Evolutionary conservation across 2,797 vertebrate genomes (phyloP), one percentile per base, ranked within the genome.

Genomic region (Sebastes trivittatus): DNA sequence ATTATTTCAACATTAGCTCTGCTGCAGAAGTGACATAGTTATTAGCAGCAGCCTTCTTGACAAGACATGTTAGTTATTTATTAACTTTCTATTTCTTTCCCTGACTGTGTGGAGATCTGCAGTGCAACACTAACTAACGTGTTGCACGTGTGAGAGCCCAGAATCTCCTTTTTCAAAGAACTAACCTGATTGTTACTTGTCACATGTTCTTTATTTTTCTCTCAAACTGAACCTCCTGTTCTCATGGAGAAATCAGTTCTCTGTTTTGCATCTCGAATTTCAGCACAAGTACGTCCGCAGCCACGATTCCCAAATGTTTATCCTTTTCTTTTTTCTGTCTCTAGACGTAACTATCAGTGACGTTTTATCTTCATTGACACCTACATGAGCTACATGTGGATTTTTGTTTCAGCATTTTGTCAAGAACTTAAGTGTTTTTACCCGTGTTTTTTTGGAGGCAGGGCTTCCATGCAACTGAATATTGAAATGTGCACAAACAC

Each of bases 1-100:
- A 78, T 88, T 86, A 79, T 83, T 75, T 65, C 46, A 75, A 62
- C 62, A 88, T 79, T 71, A 76, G 63, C 36, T 25, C 29, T 64
- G 71, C 73, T 74, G 64, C 75, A 81, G 20, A 66, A 67, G 75
- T 77, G 59, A 75, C 66, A 70, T 6, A 22, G 42, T 83, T 87
- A 84, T 88, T 84, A 79, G 82, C 27, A 68, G 64, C 29, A 68
- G 58, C 10, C 42, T 80, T 63, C 58, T 73, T 38, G 38, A 78
- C 32, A 5, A 58, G 63, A 72, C 54, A 22, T 70, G 78, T 68
- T 59, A 67, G 75, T 81, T 78, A 59, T 83, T 80, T 74, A 32
- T 69, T 58, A 6, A 46, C 71, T 65, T 73, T 55, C 13, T 56
- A 7, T 83, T 71, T 70, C 36, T 73, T 54, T 60, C 20, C 27